Evolutionary conservation across 2,797 vertebrate genomes (phyloP), one percentile per base, ranked within the genome.

Genomic region (Phyllotis vaccarum): DNA sequence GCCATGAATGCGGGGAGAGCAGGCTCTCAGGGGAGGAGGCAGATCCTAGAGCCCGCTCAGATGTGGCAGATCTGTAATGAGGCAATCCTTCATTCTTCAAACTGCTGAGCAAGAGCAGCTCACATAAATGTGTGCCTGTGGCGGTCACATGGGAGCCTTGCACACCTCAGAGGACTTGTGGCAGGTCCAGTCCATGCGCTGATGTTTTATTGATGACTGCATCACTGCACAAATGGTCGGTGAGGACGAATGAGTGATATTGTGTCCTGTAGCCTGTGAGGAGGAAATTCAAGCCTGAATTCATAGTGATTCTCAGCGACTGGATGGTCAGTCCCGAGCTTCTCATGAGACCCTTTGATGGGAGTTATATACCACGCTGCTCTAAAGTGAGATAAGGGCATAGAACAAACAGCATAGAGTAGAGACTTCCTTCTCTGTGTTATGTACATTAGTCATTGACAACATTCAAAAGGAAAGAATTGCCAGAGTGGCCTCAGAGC

Each of bases 61-160:
- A 97, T 94, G 94, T 98, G 97, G 97, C 98, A 98, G 97, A 60
- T 98, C 97, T 97, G 93, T 98, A 98, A 98, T 98, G 98, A 98
- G 98, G 98, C 98, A 97, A 98, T 98, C 98, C 98, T 98, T 98
- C 98, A 98, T 98, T 97, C 98, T 91, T 97, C 98, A 98, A 98
- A 98, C 98, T 98, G 97, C 98, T 98, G 98, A 98, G 98, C 79
- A 94, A 97, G 98, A 98, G 96, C 98, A 95, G 93, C 96, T 87
- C 92, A 94, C 96, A 95, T 98, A 98, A 97, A 97, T 97, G 97
- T 97, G 97, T 96, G 98, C 97, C 97, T 64, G 64, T 95, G 97
- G 97, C 79, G 58, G n/a, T 96, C 87, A 89, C 6, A 37, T 5
- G 83, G 19, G 94, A 86, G 0, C 58, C 93, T 81, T 76, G 72